These are phyloP conservation scores for Petrocephalus sullivani DNA, from an alignment of 2,797 vertebrate genomes.

Conservation along the genomic window DNA sequence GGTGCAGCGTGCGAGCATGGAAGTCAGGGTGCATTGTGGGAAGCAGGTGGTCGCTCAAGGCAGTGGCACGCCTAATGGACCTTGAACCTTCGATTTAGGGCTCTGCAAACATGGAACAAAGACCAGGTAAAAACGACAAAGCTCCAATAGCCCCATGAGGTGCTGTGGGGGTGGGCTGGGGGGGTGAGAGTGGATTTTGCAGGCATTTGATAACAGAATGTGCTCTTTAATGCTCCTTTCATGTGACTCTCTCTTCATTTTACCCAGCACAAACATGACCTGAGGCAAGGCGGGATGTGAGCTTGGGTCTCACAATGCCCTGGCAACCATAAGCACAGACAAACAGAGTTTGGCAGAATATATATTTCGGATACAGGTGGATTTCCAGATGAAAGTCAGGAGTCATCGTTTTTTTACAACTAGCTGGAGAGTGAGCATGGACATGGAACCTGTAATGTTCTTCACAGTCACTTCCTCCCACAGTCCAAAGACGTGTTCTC, in stretches of 20 bases:
- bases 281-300: not conserved
- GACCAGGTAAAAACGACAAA: not conserved
- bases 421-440: not conserved
- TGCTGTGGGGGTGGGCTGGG: not conserved
- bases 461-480: not conserved
- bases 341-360: not conserved
- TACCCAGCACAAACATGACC: not conserved
- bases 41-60: not conserved
- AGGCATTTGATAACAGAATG: not conserved
- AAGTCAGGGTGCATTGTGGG: not conserved
- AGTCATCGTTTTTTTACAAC: not conserved
- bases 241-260: not conserved
- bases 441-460: not conserved
- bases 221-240: not conserved
- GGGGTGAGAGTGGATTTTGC: not conserved
- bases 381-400: not conserved
- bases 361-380: not conserved
- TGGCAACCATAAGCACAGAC: not conserved
- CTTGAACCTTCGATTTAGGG: not conserved
- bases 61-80: not conserved
- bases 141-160: not conserved
- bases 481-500: not conserved
- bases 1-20: not conserved
- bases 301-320: not conserved
- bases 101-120: not conserved